phyloP scores from a whole-genome alignment of 2,113 vertebrate genomes.

The Zosterops borbonicus region DNA sequence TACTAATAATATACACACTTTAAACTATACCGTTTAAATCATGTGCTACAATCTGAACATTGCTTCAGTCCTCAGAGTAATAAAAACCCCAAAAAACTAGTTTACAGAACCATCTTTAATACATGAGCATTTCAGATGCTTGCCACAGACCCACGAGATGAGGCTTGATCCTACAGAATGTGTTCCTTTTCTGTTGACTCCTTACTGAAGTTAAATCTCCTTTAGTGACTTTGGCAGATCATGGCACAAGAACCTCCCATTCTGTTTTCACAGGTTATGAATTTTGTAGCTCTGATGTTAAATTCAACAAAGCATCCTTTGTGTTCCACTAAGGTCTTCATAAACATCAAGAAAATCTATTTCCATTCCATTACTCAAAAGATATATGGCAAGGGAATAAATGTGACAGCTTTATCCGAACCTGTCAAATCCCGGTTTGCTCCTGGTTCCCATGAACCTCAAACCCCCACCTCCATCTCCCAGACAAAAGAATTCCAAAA shows the following conservation, averaged over 20 bases:
- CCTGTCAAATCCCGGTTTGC: not conserved
- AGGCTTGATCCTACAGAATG: not conserved
- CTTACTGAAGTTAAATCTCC: not conserved
- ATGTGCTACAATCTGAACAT: not conserved
- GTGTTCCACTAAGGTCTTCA: not conserved
- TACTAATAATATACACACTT: constrained; percentile 21
- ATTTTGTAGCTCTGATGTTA: not conserved
- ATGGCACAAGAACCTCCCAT: not conserved
- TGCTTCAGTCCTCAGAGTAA: constrained; percentile 11
- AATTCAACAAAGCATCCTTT: not conserved
- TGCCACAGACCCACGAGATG: not conserved
- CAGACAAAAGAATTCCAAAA: not conserved
- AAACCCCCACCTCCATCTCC: not conserved
- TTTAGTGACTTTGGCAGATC: not conserved
- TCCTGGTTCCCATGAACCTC: not conserved
- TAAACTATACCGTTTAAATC: not conserved
- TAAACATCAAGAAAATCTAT: not conserved
- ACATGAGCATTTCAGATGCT: constrained; percentile 15
- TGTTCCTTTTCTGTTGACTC: not conserved
- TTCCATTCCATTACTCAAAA: not conserved
- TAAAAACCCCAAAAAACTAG: not conserved
- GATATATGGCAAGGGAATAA: not conserved
- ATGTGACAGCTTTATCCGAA: not conserved
- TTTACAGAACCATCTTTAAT: constrained; percentile 48
- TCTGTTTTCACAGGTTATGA: not conserved